phyloP scores from a whole-genome alignment of 2,888 invertebrate genomes.

The Saturnia japonica region DNA sequence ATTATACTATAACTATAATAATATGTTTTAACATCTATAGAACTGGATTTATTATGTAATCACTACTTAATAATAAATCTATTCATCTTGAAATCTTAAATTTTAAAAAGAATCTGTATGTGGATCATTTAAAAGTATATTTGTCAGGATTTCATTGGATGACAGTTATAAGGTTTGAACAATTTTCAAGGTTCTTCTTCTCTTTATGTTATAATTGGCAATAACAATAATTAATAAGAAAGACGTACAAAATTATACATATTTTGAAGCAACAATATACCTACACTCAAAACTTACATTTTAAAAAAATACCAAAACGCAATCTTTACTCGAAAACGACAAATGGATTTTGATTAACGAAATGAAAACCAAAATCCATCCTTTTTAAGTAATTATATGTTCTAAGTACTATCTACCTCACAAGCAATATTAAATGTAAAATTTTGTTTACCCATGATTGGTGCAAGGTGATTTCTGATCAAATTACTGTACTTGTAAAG shows the following conservation, averaged over 20 bases:
- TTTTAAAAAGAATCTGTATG: background rate
- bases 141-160: background rate
- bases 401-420: background rate
- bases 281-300: too few relatives aligned
- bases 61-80: background rate
- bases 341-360: background rate
- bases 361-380: background rate
- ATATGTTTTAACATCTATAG: conserved; percentile 5
- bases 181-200: too few relatives aligned
- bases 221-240: too few relatives aligned
- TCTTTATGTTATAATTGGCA: too few relatives aligned
- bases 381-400: background rate
- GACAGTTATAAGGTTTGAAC: background rate
- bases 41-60: background rate
- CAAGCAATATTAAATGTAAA: background rate
- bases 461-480: background rate
- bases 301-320: too few relatives aligned
- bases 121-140: too few relatives aligned
- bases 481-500: background rate
- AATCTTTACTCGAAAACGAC: background rate
- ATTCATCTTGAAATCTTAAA: background rate
- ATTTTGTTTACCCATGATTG: background rate
- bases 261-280: too few relatives aligned
- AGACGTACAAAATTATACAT: too few relatives aligned
- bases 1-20: conserved; percentile 2